Base-by-base conservation (phyloP, 1,140 invertebrate species). In the Trigoniulus corallinus region DNA sequence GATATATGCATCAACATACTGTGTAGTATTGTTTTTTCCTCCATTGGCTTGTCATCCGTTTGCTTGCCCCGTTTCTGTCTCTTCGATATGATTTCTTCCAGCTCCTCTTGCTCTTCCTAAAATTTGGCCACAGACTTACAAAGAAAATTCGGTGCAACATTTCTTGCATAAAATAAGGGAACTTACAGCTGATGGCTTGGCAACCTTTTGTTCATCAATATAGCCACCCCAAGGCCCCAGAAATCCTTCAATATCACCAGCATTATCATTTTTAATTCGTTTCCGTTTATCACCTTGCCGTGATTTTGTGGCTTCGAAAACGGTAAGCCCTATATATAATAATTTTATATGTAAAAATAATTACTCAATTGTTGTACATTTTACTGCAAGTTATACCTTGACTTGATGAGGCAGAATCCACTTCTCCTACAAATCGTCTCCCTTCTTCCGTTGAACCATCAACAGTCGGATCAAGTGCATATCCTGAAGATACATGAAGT, bases 191-290 rank as follows among this genome's bases (percentile, higher is more conserved):
- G 79, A 79, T 10, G 95, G 94, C 63, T 84, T 88, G 52, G 84
- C 76, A 10, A 94, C 73, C 52, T 79, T 79, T 60, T 82, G 74
- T 71, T 99, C 94, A 70, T 96, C 88, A 15, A 80, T 74, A 72
- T 79, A 99, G 50, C 84, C 83, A 50, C 88, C 94, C 96, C 96
- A 99, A 0, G 95, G 96, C 1, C 96, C 95, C 1, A 93, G 68
- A 65, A 94, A 98, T 4, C 92, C 93, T 52, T 88, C 88, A 52
- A 98, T 77, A 72, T 99, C 95, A 26, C 75, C 70, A 0, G 95
- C 79, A 67, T 97, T 78, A 58, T 84, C 78, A 72, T 99, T 98
- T 65, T 79, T 84, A 41, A 81, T 76, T 58, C 91, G 72, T 70
- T 97, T 98, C 62, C 93, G 77, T 63, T 89, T 94, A 60, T 91